Percentiles rank a stretch among this genome's conserved stretches.
Evolutionary conservation across 2,113 vertebrate genomes (phyloP).

Genomic region (Lasiurus borealis): DNA sequence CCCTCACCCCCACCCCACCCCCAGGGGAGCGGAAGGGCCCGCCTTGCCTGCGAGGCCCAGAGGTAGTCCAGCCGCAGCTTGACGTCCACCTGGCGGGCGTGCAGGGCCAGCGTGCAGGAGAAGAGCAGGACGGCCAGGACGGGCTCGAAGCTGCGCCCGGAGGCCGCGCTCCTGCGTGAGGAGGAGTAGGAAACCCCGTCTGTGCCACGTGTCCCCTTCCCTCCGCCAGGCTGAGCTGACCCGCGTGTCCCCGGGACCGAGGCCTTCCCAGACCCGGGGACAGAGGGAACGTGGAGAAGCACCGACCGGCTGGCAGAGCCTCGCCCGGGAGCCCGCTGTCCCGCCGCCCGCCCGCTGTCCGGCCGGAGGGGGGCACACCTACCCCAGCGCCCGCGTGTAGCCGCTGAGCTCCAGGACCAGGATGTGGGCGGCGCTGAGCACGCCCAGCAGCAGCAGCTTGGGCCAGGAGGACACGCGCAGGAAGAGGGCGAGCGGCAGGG

Average conservation of each 20-base stretch:
- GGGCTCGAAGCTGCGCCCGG: conserved; percentile 94
- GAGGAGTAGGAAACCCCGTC: conserved; percentile 27
- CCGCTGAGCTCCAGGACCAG: conserved; percentile 95
- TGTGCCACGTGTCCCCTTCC: no score
- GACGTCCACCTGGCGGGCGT: conserved; percentile 98
- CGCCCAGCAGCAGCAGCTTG: conserved; percentile 94
- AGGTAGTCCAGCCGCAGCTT: conserved; percentile 98
- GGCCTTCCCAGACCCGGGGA: rapidly evolving
- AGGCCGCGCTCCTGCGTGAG: conserved; percentile 89
- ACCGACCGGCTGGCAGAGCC: no score
- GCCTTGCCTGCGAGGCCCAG: conserved; percentile 96
- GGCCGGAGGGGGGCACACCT: conserved; percentile 72
- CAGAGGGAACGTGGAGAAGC: no score
- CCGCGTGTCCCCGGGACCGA: rapidly evolving
- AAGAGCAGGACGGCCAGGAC: conserved; percentile 96
- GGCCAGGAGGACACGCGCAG: conserved; percentile 96
- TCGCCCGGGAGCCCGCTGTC: no score
- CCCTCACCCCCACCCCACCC: no score
- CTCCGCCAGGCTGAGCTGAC: no score
- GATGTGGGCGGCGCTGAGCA: conserved; percentile 94
- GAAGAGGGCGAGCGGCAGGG: conserved; percentile 95
- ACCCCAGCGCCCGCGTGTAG: conserved; percentile 92
- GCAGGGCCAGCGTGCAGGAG: conserved; percentile 95
- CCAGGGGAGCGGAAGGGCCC: not conserved
- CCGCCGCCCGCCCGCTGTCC: no score